Evolutionary conservation across 2,113 vertebrate species (phyloP), one percentile per base, ranked within the genome.

Genomic region (Apus apus): DNA sequence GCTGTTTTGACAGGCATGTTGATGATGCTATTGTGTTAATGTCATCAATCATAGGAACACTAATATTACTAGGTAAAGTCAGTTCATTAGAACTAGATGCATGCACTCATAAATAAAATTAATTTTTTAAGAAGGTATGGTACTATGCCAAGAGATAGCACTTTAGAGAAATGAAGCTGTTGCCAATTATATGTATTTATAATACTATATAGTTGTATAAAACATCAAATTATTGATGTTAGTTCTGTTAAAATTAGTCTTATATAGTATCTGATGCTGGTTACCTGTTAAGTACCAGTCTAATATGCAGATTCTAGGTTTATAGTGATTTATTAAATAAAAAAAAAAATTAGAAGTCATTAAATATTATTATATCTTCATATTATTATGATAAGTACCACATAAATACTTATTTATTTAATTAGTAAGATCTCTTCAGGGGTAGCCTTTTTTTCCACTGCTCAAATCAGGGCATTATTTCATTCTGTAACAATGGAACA

Each of bases 41-140:
- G 89, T 84, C 83, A 88, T 71, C 85, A 84, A 7, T 85, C 77
- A 48, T 56, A 53, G 72, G 84, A 88, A 94, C 61, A 82, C 62
- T 81, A 90, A 43, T 93, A 77, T 92, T 88, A 79, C 32, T 70
- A 72, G 76, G 57, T 94, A 94, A 78, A 93, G 67, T 68, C 80
- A 51, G 62, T 85, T 86, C 91, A 58, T 96, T 91, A 93, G 74
- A 78, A 73, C 50, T 34, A 79, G 61, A 76, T 84, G 79, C 26
- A 11, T 43, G 46, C 16, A 20, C 26, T 58, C 30, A 36, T 93
- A 93, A 93, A 95, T 85, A 82, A 56, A 53, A 22, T 20, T 51
- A 8, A 23, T 50, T 60, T 81, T 78, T 79, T 81, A 45, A 22
- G 23, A 0, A 22, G 57, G 50, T 73, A 38, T 85, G 85, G 38